These are phyloP conservation scores for Todiramphus saurophagus DNA, from an alignment of 2,113 vertebrate genomes.

Conservation along the genomic window DNA sequence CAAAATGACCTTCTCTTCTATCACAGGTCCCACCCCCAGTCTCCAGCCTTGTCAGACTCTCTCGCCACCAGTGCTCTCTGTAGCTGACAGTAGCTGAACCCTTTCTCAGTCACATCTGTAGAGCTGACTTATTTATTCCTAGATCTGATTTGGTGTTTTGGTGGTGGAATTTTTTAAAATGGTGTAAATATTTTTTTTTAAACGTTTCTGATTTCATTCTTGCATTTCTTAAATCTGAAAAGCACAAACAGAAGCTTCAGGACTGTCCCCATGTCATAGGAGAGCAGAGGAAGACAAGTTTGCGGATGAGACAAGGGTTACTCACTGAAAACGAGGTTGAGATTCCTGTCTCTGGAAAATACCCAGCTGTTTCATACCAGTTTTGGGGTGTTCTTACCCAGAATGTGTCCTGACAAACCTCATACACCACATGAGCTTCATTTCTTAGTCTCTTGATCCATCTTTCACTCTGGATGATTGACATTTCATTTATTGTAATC, in stretches of 20 bases:
- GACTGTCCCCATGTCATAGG: background rate
- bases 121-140: background rate
- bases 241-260: background rate
- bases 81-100: background rate
- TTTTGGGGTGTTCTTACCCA: background rate
- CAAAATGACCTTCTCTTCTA: constrained; percentile 11
- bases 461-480: background rate
- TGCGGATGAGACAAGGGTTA: background rate
- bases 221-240: background rate
- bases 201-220: background rate
- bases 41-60: background rate
- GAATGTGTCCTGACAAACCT: background rate
- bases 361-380: background rate
- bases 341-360: background rate
- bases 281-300: background rate
- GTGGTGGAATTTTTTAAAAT: background rate
- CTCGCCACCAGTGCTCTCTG: background rate
- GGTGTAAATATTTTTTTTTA: background rate
- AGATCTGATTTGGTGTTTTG: background rate
- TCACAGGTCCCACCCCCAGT: constrained; percentile 5
- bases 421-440: background rate
- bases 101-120: background rate
- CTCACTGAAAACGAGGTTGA: background rate
- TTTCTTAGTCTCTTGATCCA: background rate
- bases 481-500: background rate